These are phyloP conservation scores for Spinus olivaceus DNA, from an alignment of 2,797 vertebrate genomes.

Conservation along the genomic window DNA sequence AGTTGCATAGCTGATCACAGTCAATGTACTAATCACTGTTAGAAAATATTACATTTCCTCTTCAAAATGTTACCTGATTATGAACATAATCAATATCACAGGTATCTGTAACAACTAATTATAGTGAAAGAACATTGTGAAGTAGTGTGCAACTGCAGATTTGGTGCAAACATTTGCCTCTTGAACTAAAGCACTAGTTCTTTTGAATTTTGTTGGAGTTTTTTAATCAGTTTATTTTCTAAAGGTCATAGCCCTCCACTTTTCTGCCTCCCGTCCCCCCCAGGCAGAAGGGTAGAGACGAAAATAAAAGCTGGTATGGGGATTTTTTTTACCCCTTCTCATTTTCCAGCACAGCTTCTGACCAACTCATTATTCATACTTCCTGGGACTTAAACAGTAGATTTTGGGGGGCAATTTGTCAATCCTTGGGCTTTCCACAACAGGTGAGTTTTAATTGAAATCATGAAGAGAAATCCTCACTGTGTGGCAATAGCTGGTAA, in stretches of 20 bases:
- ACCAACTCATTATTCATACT: not conserved
- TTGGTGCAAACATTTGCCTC: not conserved
- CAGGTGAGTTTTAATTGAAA: not conserved
- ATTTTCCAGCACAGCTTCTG: not conserved
- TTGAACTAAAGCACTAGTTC: not conserved
- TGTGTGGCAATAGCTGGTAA: not conserved
- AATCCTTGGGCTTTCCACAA: not conserved
- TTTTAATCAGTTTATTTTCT: not conserved
- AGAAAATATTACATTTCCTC: conserved; percentile 9
- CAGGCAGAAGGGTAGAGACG: not conserved
- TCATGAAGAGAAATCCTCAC: not conserved
- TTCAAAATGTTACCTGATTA: not conserved
- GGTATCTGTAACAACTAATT: not conserved
- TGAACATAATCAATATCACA: not conserved
- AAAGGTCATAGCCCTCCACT: not conserved
- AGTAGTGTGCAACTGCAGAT: not conserved
- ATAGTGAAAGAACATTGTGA: not conserved
- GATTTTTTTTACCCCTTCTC: not conserved
- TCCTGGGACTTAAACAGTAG: not conserved
- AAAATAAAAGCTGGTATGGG: not conserved
- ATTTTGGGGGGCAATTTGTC: not conserved
- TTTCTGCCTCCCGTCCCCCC: accelerated
- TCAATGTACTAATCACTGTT: not conserved
- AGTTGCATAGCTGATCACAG: not conserved
- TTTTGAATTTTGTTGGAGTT: not conserved